Conservation (phyloP, 2,888 invertebrate genomes). For the Laspeyria flexula region DNA sequence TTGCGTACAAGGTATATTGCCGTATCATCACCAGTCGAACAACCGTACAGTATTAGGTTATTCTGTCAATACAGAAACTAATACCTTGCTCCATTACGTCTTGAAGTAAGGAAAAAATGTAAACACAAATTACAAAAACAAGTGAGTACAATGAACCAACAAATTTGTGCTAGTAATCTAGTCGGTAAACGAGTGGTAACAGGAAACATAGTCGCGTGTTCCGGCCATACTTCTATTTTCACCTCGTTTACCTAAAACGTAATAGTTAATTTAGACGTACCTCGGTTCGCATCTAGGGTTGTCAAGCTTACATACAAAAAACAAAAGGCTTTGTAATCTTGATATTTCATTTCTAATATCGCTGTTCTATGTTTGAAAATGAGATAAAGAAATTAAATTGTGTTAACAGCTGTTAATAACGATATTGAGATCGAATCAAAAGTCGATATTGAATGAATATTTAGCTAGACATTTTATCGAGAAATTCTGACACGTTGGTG, state of each 20-base stretch:
- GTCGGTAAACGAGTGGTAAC: constrained; percentile 13
- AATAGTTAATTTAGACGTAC: constrained; percentile 49
- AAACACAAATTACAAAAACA: constrained; percentile 4
- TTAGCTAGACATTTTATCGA: too few relatives aligned
- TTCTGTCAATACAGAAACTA: too few relatives aligned
- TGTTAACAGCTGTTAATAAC: too few relatives aligned
- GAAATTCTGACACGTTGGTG: too few relatives aligned
- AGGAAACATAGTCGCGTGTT: constrained; percentile 34
- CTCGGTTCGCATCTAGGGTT: constrained; percentile 5
- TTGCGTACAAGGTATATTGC: too few relatives aligned
- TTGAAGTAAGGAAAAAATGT: neutral
- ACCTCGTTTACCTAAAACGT: constrained; percentile 47
- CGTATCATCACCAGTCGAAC: too few relatives aligned
- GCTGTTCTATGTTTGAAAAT: too few relatives aligned
- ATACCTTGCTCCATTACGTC: neutral
- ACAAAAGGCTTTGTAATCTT: neutral
- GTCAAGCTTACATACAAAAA: neutral
- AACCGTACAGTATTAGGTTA: too few relatives aligned
- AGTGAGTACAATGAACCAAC: constrained; percentile 7
- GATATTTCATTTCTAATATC: too few relatives aligned
- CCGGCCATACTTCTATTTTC: constrained; percentile 35
- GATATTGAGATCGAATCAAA: too few relatives aligned
- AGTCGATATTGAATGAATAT: too few relatives aligned
- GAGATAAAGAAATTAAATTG: too few relatives aligned
- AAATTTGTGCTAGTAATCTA: constrained; percentile 10